These are phyloP conservation scores for Sitophilus oryzae DNA, from an alignment of 1,140 invertebrate genomes.

Conservation along the genomic window DNA sequence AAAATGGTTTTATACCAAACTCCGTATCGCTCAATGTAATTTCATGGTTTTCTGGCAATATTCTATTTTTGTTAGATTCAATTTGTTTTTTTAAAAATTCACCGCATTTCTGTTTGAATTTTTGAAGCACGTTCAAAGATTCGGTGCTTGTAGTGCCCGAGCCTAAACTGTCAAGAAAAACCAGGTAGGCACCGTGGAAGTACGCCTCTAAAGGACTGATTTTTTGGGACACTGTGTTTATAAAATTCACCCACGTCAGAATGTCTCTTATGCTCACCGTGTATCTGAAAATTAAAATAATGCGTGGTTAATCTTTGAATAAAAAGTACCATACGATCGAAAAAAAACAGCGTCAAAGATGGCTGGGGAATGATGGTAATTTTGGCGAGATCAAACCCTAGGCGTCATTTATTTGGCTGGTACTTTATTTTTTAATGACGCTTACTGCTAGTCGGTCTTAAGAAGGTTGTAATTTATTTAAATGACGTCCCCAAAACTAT, in stretches of 20 bases:
- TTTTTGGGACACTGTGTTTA: slow-evolving; percentile 60
- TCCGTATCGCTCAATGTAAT: slow-evolving; percentile 25
- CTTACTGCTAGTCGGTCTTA: too few species aligned
- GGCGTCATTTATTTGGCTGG: too few species aligned
- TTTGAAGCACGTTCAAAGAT: too few species aligned
- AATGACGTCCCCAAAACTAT: too few species aligned
- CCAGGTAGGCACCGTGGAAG: slow-evolving; percentile 83
- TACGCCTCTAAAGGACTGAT: slow-evolving; percentile 59
- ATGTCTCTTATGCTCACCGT: slow-evolving; percentile 90
- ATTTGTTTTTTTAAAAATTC: slow-evolving; percentile 51
- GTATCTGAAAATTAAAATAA: slow-evolving; percentile 49
- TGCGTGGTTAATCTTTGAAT: not conserved
- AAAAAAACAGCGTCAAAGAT: slow-evolving; percentile 7
- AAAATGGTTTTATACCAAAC: slow-evolving; percentile 72
- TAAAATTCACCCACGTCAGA: slow-evolving; percentile 88
- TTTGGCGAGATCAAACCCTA: too few species aligned
- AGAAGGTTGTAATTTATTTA: too few species aligned
- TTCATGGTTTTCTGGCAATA: not conserved
- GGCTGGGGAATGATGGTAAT: too few species aligned
- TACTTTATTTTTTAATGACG: too few species aligned
- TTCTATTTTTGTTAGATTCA: not conserved
- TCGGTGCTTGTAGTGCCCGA: slow-evolving; percentile 60
- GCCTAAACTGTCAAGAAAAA: slow-evolving; percentile 87
- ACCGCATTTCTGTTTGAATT: slow-evolving; percentile 49
- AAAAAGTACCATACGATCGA: slow-evolving; percentile 21